phyloP scores from a whole-genome alignment of 2,113 vertebrate species.

The Heterochromis multidens region DNA sequence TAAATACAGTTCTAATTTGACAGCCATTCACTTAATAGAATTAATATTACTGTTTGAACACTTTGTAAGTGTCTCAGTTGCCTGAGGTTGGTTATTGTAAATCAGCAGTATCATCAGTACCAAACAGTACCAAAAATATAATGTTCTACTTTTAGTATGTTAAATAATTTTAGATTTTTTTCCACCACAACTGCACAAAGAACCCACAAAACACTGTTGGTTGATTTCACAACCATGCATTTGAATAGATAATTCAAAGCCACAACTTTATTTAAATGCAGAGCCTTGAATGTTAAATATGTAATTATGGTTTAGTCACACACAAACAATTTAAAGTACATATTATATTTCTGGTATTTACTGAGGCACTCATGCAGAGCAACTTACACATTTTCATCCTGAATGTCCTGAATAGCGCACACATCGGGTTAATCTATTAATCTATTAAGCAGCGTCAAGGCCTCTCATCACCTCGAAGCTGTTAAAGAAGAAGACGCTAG shows the following conservation, averaged over 20 bases:
- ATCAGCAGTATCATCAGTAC: neutral
- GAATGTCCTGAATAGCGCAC: neutral
- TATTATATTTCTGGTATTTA: neutral
- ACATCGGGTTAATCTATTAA: conserved; percentile 35
- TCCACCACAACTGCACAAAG: neutral
- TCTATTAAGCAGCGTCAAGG: conserved; percentile 31
- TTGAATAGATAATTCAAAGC: neutral
- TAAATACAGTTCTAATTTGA: neutral
- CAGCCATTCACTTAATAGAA: neutral
- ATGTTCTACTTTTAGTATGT: neutral
- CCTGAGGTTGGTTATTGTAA: neutral
- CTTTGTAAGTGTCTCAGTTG: neutral
- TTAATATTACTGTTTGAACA: neutral
- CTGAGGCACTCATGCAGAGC: neutral
- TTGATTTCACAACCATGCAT: neutral
- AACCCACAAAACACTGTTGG: neutral
- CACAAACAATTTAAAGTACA: neutral
- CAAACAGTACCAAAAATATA: neutral
- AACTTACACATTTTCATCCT: neutral
- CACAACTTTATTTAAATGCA: conserved; percentile 8
- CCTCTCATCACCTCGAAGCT: conserved; percentile 14
- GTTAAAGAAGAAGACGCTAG: neutral
- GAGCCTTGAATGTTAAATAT: neutral
- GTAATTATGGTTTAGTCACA: conserved; percentile 4
- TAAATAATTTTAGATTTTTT: neutral